These are phyloP conservation scores for Lasioglossum pauxillum DNA, from an alignment of 2,888 invertebrate species.

Conservation along the genomic window DNA sequence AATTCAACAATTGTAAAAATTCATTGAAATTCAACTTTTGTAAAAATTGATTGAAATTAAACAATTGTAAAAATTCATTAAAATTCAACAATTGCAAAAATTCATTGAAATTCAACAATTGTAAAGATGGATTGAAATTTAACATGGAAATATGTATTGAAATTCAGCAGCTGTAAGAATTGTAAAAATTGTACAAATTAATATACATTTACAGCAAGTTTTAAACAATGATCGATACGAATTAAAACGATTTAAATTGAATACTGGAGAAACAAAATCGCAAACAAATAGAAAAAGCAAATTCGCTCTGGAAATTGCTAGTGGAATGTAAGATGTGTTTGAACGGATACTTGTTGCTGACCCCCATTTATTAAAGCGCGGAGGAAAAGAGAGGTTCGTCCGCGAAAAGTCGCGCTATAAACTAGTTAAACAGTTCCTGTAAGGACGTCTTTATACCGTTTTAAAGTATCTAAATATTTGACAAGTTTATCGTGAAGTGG, in stretches of 20 bases:
- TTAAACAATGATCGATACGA: not conserved
- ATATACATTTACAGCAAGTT: not conserved
- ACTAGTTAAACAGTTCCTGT: not conserved
- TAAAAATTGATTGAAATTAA: no score
- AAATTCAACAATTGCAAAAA: no score
- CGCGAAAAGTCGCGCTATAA: not conserved
- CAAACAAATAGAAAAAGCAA: not conserved
- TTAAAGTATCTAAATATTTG: conserved; percentile 15
- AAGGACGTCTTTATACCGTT: conserved; percentile 12
- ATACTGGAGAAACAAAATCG: not conserved
- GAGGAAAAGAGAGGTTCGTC: not conserved
- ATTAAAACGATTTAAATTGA: not conserved
- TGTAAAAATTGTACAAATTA: no score
- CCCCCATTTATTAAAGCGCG: not conserved
- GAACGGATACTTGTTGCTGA: not conserved
- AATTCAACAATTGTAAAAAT: no score
- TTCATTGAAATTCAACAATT: no score
- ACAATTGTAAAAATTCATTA: no score
- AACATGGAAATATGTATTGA: no score
- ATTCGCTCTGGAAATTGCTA: not conserved
- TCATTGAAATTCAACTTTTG: no score
- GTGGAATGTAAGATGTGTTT: not conserved
- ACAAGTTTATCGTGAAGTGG: conserved; percentile 30
- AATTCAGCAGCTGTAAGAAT: no score
- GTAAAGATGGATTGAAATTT: no score